These are phyloP conservation scores for Heterodera schachtii DNA, from an alignment of 1,140 invertebrate genomes.

Conservation along the genomic window DNA sequence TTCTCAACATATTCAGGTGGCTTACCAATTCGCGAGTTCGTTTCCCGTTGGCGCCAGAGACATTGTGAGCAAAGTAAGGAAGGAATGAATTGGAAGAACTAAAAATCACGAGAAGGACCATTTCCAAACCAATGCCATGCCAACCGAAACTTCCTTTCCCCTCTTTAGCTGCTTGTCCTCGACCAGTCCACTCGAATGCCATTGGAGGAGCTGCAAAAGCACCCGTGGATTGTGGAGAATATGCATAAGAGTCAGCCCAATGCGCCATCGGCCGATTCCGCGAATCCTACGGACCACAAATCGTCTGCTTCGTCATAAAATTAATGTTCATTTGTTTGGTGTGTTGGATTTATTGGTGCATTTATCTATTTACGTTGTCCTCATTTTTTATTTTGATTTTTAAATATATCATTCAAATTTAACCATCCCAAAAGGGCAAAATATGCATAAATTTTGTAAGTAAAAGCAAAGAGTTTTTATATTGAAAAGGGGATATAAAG, in stretches of 20 bases:
- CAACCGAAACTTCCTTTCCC: no score
- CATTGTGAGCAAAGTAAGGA: constrained; percentile 34
- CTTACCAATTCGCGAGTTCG: constrained; percentile 29
- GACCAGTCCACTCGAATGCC: constrained; percentile 31
- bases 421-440: no score
- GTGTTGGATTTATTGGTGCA: no score
- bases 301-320: background rate
- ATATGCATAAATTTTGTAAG: no score
- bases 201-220: constrained; percentile 29
- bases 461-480: background rate
- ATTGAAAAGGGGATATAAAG: constrained; percentile 2
- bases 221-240: constrained; percentile 40
- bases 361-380: no score
- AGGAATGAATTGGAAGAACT: constrained; percentile 4
- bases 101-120: no score
- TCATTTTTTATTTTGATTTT: no score
- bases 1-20: constrained; percentile 39
- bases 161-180: constrained; percentile 34
- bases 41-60: constrained; percentile 38
- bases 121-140: no score
- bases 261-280: background rate
- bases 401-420: no score
- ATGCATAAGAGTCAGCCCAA: background rate
- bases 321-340: background rate
- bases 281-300: background rate